A percentile compares a stretch with the other conserved stretches of the same genome.
These are phyloP conservation scores for Aix galericulata DNA, from an alignment of 2,113 vertebrate species.

Conservation along the genomic window DNA sequence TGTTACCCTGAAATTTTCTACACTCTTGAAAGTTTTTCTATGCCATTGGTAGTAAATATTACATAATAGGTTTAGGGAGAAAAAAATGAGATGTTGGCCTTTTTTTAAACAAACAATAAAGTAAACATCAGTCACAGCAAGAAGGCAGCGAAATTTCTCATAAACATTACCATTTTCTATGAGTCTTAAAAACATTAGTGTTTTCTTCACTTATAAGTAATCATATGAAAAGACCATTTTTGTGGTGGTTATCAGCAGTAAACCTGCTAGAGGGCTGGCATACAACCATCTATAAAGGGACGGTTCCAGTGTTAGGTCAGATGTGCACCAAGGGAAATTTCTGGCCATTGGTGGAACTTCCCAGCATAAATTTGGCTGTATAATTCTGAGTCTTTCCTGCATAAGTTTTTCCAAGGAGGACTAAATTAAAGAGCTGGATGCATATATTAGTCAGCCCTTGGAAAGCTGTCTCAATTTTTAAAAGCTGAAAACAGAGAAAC, in stretches of 20 bases:
- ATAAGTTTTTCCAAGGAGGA: background rate
- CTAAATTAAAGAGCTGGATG: background rate
- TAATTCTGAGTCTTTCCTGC: background rate
- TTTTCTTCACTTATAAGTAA: background rate
- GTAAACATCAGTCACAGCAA: background rate
- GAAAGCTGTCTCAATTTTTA: constrained; percentile 27
- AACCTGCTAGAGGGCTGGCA: background rate
- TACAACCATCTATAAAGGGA: background rate
- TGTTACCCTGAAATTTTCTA: background rate
- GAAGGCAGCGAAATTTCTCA: background rate
- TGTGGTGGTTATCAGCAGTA: background rate
- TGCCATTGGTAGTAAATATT: background rate
- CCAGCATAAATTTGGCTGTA: background rate
- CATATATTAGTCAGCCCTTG: background rate
- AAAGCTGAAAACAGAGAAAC: constrained; percentile 18
- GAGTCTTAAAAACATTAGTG: background rate
- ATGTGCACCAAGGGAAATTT: background rate
- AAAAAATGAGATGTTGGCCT: background rate
- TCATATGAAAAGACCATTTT: background rate
- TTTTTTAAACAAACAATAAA: background rate
- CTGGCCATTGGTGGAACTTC: background rate
- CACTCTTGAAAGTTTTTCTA: background rate
- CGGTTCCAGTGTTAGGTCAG: background rate
- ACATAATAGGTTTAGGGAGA: background rate
- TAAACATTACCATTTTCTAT: background rate